A percentile compares a stretch with the other conserved stretches of the same genome.
Conservation (phyloP, 2,797 vertebrate species). For the Bovichtus variegatus region DNA sequence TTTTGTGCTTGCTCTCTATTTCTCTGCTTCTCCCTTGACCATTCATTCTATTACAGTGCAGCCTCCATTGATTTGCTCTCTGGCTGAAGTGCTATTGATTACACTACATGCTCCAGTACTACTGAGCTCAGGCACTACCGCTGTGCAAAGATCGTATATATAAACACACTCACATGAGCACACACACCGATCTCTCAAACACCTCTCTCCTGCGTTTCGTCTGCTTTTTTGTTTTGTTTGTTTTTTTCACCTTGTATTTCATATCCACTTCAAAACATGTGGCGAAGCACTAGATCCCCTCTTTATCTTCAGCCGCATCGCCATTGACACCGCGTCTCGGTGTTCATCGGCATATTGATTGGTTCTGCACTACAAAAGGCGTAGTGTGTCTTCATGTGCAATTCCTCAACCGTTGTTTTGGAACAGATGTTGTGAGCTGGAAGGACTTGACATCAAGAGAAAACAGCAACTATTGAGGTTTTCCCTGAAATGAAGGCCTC, state of each 20-base stretch:
- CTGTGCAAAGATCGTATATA: constrained; percentile 48
- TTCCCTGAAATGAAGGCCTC: constrained; percentile 7
- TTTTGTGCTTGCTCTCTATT: constrained; percentile 65
- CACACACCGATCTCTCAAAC: constrained; percentile 19
- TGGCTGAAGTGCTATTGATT: constrained; percentile 86
- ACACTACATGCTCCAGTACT: constrained; percentile 76
- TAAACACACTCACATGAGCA: constrained; percentile 29
- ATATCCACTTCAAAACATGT: constrained; percentile 46
- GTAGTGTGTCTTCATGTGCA: constrained; percentile 32
- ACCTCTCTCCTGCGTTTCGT: constrained; percentile 1
- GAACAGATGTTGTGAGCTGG: constrained; percentile 39
- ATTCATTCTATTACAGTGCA: constrained; percentile 79
- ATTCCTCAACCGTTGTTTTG: constrained; percentile 55
- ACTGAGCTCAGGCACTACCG: constrained; percentile 55
- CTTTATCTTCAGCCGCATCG: constrained; percentile 37
- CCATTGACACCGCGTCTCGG: constrained; percentile 24
- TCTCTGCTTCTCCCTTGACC: constrained; percentile 65
- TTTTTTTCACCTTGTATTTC: constrained; percentile 7
- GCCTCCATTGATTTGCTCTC: constrained; percentile 82
- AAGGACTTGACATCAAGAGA: constrained; percentile 7
- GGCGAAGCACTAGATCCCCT: constrained; percentile 19
- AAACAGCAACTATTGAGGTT: constrained; percentile 19
- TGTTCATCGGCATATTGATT: constrained; percentile 61
- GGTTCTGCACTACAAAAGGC: constrained; percentile 18
- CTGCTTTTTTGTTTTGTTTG: constrained; percentile 11